These are phyloP conservation scores for Hipparchia semele DNA, from an alignment of 2,888 invertebrate genomes.

Conservation along the genomic window DNA sequence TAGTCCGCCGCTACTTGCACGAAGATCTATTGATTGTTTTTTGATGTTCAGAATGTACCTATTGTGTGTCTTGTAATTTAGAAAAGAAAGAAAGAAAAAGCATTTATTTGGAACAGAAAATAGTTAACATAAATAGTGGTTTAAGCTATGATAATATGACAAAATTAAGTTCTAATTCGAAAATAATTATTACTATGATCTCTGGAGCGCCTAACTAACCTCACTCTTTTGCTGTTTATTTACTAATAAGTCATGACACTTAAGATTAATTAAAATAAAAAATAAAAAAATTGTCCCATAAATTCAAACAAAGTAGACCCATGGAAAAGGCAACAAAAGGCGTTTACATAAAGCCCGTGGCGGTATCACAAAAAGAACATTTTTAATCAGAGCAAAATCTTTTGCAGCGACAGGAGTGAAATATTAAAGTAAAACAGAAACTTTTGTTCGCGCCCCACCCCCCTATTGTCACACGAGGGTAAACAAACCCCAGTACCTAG, in stretches of 20 bases:
- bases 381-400: slow-evolving; percentile 65
- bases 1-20: too few relatives aligned
- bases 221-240: too few relatives aligned
- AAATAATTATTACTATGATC: too few relatives aligned
- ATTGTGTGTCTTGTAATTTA: too few relatives aligned
- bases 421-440: slow-evolving; percentile 73
- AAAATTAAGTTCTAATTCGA: too few relatives aligned
- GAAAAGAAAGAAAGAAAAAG: too few relatives aligned
- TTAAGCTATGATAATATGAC: too few relatives aligned
- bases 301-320: slow-evolving; percentile 15
- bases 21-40: too few relatives aligned
- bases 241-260: neutral
- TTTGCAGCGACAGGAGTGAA: slow-evolving; percentile 66
- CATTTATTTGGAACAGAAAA: too few relatives aligned
- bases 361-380: slow-evolving; percentile 53
- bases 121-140: too few relatives aligned
- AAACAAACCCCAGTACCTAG: slow-evolving; percentile 32
- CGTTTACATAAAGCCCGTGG: slow-evolving; percentile 41
- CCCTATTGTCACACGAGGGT: slow-evolving; percentile 53
- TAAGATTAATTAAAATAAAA: slow-evolving; percentile 13
- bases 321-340: slow-evolving; percentile 38
- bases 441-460: slow-evolving; percentile 57
- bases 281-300: slow-evolving; percentile 21
- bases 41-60: too few relatives aligned
- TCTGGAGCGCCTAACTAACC: too few relatives aligned